Conservation (phyloP, 2,888 invertebrate genomes). For the Cephus runcator region DNA sequence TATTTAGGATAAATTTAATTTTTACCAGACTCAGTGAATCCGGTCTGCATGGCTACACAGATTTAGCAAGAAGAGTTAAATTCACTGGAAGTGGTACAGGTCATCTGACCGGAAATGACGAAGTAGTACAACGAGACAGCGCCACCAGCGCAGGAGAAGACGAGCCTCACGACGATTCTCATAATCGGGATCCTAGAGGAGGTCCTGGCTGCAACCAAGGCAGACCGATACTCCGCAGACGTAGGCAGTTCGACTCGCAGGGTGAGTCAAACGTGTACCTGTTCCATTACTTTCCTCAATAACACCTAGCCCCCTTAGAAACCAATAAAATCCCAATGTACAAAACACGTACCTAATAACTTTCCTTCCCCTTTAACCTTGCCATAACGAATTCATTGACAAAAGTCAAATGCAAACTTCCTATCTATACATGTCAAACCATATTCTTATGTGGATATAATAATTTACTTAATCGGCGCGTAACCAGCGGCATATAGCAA, state of each 20-base stretch:
- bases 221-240: slow-evolving; percentile 56
- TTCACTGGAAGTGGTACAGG: slow-evolving; percentile 32
- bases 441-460: not conserved
- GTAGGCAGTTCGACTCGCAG: slow-evolving; percentile 61
- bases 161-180: slow-evolving; percentile 53
- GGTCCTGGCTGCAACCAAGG: slow-evolving; percentile 52
- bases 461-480: not conserved
- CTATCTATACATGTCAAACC: not conserved
- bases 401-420: not conserved
- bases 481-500: slow-evolving; percentile 10
- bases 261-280: slow-evolving; percentile 38
- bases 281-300: not conserved
- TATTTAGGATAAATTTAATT: not conserved
- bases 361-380: not conserved
- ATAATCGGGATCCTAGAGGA: slow-evolving; percentile 41
- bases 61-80: slow-evolving; percentile 57
- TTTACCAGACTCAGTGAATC: slow-evolving; percentile 54
- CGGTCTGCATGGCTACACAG: slow-evolving; percentile 54
- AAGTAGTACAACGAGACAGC: slow-evolving; percentile 60
- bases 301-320: not conserved
- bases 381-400: not conserved
- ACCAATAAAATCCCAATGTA: not conserved
- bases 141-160: slow-evolving; percentile 63
- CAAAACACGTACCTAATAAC: not conserved
- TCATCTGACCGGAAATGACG: slow-evolving; percentile 46